These are phyloP conservation scores for Heliothis peltigera DNA, from an alignment of 2,888 invertebrate genomes.

Conservation along the genomic window DNA sequence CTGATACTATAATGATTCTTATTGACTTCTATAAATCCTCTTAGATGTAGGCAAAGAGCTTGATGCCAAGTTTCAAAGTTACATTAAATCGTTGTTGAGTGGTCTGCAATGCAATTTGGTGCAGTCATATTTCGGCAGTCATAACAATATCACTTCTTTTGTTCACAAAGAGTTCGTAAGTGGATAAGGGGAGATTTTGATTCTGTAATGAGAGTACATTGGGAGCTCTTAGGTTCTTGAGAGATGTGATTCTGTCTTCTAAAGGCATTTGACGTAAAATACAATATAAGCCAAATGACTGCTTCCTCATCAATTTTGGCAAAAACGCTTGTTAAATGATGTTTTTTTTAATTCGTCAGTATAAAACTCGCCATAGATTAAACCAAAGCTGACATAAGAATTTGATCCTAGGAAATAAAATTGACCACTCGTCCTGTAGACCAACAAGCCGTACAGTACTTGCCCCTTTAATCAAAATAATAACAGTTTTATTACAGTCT, in stretches of 20 bases:
- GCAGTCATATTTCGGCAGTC: too few relatives aligned
- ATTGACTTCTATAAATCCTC: too few relatives aligned
- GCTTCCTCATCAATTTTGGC: too few relatives aligned
- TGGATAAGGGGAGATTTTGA: neutral
- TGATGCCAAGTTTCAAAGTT: neutral
- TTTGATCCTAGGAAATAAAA: neutral
- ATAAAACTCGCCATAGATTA: too few relatives aligned
- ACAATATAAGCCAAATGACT: too few relatives aligned
- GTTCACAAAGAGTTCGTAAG: neutral
- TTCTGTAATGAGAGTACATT: neutral
- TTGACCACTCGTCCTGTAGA: neutral
- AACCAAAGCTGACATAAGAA: neutral
- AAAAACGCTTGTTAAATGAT: too few relatives aligned
- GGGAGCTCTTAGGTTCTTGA: too few relatives aligned
- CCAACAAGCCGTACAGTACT: neutral
- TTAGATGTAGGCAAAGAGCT: too few relatives aligned
- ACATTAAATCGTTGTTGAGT: slow-evolving; percentile 26
- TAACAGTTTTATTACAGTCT: slow-evolving; percentile 22
- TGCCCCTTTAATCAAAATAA: slow-evolving; percentile 15
- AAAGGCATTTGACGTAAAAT: too few relatives aligned
- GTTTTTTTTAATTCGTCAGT: too few relatives aligned
- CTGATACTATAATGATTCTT: too few relatives aligned
- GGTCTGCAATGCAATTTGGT: slow-evolving; percentile 18
- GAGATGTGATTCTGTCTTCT: too few relatives aligned
- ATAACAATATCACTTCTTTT: neutral